These are phyloP conservation scores for Orchestes rusci DNA, from an alignment of 2,888 invertebrate species.

Conservation along the genomic window DNA sequence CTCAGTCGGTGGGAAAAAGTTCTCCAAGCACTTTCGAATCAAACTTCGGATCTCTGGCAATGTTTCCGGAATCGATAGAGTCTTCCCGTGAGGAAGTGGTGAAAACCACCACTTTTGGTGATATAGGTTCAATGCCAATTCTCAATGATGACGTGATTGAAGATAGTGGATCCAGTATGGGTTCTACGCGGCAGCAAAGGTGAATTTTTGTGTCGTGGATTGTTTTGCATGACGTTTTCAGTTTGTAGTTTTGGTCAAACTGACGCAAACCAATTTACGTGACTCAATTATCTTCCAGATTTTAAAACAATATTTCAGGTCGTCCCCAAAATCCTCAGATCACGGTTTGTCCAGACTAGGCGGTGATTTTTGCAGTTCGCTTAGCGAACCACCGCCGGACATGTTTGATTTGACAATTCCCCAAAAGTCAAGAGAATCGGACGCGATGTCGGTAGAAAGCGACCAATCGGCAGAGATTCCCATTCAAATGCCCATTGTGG, in stretches of 20 bases:
- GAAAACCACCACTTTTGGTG: constrained; percentile 12
- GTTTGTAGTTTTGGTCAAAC: not conserved
- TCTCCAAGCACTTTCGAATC: too few species aligned
- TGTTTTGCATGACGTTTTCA: not conserved
- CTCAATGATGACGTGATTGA: constrained; percentile 18
- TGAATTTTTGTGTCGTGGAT: constrained; percentile 2
- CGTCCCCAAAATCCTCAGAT: constrained; percentile 22
- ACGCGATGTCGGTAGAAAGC: constrained; percentile 33
- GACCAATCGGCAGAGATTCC: constrained; percentile 42
- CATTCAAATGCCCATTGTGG: constrained; percentile 40
- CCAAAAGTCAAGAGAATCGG: constrained; percentile 23
- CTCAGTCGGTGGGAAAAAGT: too few species aligned
- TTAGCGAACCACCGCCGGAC: constrained; percentile 43
- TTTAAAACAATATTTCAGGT: constrained; percentile 10
- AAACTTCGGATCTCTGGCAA: too few species aligned
- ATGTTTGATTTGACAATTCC: constrained; percentile 39
- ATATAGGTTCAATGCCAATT: constrained; percentile 13
- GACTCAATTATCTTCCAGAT: too few species aligned
- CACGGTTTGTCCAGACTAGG: constrained; percentile 39
- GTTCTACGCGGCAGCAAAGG: constrained; percentile 12
- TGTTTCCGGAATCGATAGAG: too few species aligned
- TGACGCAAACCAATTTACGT: too few species aligned
- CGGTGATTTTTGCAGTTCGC: constrained; percentile 42
- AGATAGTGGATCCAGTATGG: constrained; percentile 17
- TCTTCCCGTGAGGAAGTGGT: constrained; percentile 12